A percentile compares a stretch with the other conserved stretches of the same genome.
Evolutionary conservation across 2,113 vertebrate species (phyloP).

Genomic region (Platysternon megacephalum): DNA sequence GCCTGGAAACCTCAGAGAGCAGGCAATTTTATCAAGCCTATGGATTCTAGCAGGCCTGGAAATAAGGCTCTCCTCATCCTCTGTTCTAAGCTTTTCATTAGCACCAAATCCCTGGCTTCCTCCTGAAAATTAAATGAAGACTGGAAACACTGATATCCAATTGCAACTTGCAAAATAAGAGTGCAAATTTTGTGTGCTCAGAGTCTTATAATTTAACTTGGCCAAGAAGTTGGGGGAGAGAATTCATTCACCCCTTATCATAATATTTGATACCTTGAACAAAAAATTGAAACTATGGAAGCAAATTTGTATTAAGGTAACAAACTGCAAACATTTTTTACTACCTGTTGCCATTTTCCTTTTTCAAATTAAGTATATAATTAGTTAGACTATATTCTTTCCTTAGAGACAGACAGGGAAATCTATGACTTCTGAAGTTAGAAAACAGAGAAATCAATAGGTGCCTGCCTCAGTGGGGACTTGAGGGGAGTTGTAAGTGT

Average conservation of each 20-base stretch:
- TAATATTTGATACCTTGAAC: background rate
- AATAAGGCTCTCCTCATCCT: background rate
- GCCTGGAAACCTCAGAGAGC: constrained; percentile 2
- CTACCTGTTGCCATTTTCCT: constrained; percentile 65
- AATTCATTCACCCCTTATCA: constrained; percentile 13
- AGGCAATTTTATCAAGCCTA: constrained; percentile 16
- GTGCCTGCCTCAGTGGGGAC: constrained; percentile 41
- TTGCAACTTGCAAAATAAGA: constrained; percentile 3
- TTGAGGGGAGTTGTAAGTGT: constrained; percentile 54
- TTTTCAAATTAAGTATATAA: constrained; percentile 78
- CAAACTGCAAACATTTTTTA: constrained; percentile 26
- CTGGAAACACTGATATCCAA: background rate
- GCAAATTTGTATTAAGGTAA: constrained; percentile 24
- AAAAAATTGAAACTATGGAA: background rate
- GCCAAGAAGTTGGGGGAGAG: background rate
- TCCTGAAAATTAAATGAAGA: constrained; percentile 57
- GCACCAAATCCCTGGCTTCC: constrained; percentile 32
- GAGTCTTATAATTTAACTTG: background rate
- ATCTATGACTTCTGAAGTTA: constrained; percentile 71
- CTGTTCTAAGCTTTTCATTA: constrained; percentile 55
- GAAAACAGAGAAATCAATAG: constrained; percentile 80
- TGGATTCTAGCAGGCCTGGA: constrained; percentile 23
- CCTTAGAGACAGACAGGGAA: constrained; percentile 56
- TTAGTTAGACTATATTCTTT: constrained; percentile 65
- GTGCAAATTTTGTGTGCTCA: background rate